Conservation (phyloP, 2,113 vertebrate genomes). For the Panthera uncia region DNA sequence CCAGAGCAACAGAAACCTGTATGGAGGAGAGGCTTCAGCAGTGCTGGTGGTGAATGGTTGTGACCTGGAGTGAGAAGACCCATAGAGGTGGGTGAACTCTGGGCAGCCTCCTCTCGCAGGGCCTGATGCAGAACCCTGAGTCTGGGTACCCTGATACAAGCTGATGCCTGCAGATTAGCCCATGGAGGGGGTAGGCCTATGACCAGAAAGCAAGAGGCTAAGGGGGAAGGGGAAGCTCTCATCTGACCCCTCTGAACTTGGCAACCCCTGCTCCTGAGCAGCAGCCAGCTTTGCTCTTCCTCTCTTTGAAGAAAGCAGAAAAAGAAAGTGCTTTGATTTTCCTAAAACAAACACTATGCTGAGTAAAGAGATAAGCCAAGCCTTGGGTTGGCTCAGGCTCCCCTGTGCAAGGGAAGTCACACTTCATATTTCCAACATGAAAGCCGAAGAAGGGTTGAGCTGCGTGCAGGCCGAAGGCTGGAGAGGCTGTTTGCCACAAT, state of each 20-base stretch:
- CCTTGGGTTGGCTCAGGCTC: not conserved
- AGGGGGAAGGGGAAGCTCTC: not conserved
- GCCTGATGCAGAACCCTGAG: fast-evolving
- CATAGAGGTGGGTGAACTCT: not conserved
- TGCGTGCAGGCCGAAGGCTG: fast-evolving
- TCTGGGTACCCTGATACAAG: no score
- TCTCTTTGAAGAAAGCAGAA: slow-evolving; percentile 61
- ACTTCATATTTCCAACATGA: slow-evolving; percentile 72
- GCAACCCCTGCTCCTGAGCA: not conserved
- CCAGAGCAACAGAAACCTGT: fast-evolving
- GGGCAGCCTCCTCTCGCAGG: not conserved
- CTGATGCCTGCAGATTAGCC: not conserved
- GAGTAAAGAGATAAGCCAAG: slow-evolving; percentile 51
- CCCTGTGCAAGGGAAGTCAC: slow-evolving; percentile 64
- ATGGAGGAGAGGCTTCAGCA: no score
- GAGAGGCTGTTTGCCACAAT: not conserved
- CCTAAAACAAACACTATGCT: slow-evolving; percentile 67
- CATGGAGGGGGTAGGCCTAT: not conserved
- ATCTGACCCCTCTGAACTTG: not conserved
- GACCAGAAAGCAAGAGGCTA: not conserved
- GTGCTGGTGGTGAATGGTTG: not conserved
- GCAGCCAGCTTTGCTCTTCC: not conserved
- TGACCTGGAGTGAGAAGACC: not conserved
- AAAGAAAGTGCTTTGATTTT: slow-evolving; percentile 71
- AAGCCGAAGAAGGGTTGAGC: not conserved